A percentile compares a stretch with the other conserved stretches of the same genome.
Conservation (phyloP, 2,888 invertebrate genomes). For the Ormyrus labotus region DNA sequence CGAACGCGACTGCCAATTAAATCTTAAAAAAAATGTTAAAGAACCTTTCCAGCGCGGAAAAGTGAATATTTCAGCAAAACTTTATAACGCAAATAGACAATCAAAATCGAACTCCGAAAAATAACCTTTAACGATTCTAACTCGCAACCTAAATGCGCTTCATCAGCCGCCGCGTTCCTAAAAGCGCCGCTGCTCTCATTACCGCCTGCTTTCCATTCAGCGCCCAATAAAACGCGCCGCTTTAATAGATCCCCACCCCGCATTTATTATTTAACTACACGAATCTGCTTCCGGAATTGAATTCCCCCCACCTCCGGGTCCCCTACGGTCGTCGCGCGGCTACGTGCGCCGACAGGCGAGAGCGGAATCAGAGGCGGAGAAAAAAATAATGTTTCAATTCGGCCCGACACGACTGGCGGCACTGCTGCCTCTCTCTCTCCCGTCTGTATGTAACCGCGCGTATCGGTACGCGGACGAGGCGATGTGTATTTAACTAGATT, state of each 20-base stretch:
- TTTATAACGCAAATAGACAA: too few species aligned
- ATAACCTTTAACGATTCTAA: too few species aligned
- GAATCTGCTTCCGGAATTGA: slow-evolving; percentile 45
- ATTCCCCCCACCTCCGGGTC: slow-evolving; percentile 1
- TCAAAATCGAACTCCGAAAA: too few species aligned
- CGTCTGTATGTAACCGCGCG: slow-evolving; percentile 58
- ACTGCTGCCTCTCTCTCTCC: not conserved
- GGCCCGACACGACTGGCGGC: slow-evolving; percentile 52
- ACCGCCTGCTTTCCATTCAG: not conserved
- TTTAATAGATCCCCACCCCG: not conserved
- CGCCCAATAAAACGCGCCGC: not conserved
- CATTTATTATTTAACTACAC: slow-evolving; percentile 37
- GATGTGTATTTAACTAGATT: slow-evolving; percentile 72
- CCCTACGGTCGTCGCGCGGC: not conserved
- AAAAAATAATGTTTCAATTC: slow-evolving; percentile 71
- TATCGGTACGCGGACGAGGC: slow-evolving; percentile 54
- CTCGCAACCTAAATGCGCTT: too few species aligned
- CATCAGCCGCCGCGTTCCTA: too few species aligned
- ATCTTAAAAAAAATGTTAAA: too few species aligned
- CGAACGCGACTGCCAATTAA: too few species aligned
- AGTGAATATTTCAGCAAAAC: too few species aligned
- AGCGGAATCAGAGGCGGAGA: slow-evolving; percentile 33
- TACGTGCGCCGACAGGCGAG: not conserved
- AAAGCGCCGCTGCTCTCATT: too few species aligned
- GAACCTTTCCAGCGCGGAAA: too few species aligned